Evolutionary conservation across 1,140 invertebrate species (phyloP).

Genomic region (Plutomurus gul): DNA sequence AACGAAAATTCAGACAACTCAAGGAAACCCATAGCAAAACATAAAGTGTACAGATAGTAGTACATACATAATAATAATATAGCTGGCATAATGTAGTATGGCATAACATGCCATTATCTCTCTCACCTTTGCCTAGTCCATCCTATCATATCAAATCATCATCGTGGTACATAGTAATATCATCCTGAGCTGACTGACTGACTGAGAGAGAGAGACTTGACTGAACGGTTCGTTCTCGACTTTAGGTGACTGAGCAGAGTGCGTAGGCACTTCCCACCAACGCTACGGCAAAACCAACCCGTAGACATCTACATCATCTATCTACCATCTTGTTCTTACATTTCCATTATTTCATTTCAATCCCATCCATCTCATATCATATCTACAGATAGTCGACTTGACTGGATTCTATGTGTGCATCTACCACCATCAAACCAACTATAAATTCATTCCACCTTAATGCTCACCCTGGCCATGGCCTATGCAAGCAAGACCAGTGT

Average conservation of each 20-base stretch:
- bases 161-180: neutral
- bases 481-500: no score
- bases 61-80: no score
- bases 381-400: neutral
- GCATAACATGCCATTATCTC: constrained; percentile 43
- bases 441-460: neutral
- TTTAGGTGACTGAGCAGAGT: neutral
- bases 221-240: neutral
- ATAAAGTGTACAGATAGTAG: no score
- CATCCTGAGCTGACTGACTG: neutral
- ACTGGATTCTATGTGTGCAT: neutral
- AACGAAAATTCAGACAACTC: no score
- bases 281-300: constrained; percentile 25
- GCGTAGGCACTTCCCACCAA: constrained; percentile 30
- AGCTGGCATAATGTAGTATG: no score
- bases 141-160: constrained; percentile 18
- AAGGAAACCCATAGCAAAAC: no score
- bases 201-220: no score
- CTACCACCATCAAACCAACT: neutral
- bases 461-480: no score
- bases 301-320: constrained; percentile 18
- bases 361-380: constrained; percentile 21
- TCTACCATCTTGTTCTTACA: constrained; percentile 27
- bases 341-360: constrained; percentile 28
- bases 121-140: constrained; percentile 38